Base-by-base conservation (phyloP, 2,113 vertebrate genomes). In the Neogobius melanostomus region DNA sequence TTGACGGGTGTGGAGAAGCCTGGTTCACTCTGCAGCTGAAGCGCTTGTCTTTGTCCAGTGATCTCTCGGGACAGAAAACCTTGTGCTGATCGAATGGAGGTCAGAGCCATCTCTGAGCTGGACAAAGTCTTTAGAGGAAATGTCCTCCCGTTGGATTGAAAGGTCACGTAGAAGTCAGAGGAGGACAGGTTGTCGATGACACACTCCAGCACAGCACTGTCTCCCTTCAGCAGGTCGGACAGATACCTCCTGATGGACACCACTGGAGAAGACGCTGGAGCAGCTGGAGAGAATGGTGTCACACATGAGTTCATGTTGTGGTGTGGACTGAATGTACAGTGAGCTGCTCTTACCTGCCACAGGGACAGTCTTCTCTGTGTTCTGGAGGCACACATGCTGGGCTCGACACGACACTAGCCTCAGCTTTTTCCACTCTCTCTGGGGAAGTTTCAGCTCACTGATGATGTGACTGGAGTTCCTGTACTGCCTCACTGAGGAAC, bases 221-320 rank as follows among this genome's bases (percentile, higher is more conserved):
- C 1, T 61, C 64, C 28, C 6, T 79, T 82, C 53, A 48, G 44
- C 43, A 76, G 64, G 16, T 85, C 62, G 67, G 45, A 28, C 15
- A 89, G 67, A 51, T 60, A 77, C 75, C 90, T 88, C 47, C 85
- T 89, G 78, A 91, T 89, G 60, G 59, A 48, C 53, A 92, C 84
- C n/a, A 16, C 11, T 50, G 88, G 85, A 79, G 14, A 0, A 61
- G 15, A 16, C 17, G 11, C 11, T 61, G 14, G n/a, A n/a, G n/a
- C n/a, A n/a, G n/a, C n/a, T n/a, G n/a, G n/a, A n/a, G n/a, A n/a
- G n/a, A n/a, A n/a, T n/a, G n/a, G n/a, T n/a, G n/a, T n/a, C n/a
- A n/a, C n/a, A n/a, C n/a, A n/a, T n/a, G n/a, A n/a, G n/a, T n/a
- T n/a, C n/a, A n/a, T n/a, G n/a, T n/a, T n/a, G n/a, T n/a, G n/a